Percentiles rank a stretch among this genome's conserved stretches.
phyloP scores from a whole-genome alignment of 2,797 vertebrate species.

The Anguilla pacifica region DNA sequence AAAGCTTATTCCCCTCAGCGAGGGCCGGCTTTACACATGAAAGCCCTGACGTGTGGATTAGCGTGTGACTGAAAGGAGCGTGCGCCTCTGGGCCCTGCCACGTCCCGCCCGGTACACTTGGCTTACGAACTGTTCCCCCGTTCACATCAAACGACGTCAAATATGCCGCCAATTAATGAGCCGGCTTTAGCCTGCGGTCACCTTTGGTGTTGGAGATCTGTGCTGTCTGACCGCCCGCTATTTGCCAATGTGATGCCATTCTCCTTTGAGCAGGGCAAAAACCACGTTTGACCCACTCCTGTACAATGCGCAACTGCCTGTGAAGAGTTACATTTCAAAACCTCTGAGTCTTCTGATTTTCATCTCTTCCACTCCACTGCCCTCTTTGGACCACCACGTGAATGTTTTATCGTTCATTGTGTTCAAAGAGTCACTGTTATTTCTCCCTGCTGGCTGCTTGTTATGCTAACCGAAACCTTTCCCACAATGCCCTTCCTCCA shows the following conservation, averaged over 20 bases:
- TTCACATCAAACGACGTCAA: background rate
- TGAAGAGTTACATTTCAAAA: background rate
- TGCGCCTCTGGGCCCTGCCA: background rate
- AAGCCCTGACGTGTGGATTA: slow-evolving; percentile 5
- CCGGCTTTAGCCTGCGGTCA: background rate
- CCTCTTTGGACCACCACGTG: background rate
- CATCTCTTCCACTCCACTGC: background rate
- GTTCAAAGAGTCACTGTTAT: background rate
- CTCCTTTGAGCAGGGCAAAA: background rate
- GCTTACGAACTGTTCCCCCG: background rate
- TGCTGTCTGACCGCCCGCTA: background rate
- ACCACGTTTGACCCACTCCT: background rate
- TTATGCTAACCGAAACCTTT: background rate
- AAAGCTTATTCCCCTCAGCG: background rate
- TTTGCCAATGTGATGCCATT: background rate
- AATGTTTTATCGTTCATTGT: background rate
- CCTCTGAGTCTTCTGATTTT: background rate
- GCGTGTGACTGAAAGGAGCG: background rate
- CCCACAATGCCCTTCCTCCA: background rate
- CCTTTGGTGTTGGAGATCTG: background rate
- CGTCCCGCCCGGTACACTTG: background rate
- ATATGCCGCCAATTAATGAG: background rate
- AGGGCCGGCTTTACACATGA: background rate
- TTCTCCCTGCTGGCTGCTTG: background rate
- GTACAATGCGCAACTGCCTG: background rate